A percentile compares a stretch with the other conserved stretches of the same genome.
These are phyloP conservation scores for Dendronephthya gigantea DNA, from an alignment of 64 coral and sea anemone species.

Conservation along the genomic window DNA sequence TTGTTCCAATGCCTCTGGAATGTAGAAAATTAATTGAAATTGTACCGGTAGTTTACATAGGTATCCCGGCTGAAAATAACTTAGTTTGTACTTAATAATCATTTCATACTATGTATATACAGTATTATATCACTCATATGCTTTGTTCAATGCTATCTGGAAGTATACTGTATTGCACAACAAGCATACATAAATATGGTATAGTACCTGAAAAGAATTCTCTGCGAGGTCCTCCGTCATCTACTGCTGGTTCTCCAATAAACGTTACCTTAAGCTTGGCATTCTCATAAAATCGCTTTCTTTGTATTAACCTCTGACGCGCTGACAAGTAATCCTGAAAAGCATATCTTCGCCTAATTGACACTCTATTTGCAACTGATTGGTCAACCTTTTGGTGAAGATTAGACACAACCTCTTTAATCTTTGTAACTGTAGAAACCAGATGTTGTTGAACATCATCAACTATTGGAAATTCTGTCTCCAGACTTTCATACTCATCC, in stretches of 20 bases:
- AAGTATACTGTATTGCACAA: too few relatives aligned
- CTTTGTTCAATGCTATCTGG: too few relatives aligned
- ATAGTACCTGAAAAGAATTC: background rate
- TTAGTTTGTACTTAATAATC: background rate
- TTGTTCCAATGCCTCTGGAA: background rate
- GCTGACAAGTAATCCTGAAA: background rate
- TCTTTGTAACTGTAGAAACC: background rate
- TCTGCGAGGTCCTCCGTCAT: background rate
- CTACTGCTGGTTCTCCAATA: background rate
- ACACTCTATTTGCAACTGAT: background rate
- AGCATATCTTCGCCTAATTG: background rate
- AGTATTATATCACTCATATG: too few relatives aligned
- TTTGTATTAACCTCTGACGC: background rate
- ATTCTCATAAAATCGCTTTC: background rate
- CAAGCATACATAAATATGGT: too few relatives aligned
- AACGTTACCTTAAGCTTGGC: background rate
- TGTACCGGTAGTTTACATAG: background rate
- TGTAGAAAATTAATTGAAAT: background rate
- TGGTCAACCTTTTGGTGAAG: background rate
- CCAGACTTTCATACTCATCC: background rate
- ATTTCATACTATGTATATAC: background rate
- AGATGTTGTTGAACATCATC: background rate
- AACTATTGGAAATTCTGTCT: background rate
- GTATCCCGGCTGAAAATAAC: background rate
- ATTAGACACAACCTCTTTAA: background rate